phyloP scores from a whole-genome alignment of 2,113 vertebrate species.

The Motacilla alba region DNA sequence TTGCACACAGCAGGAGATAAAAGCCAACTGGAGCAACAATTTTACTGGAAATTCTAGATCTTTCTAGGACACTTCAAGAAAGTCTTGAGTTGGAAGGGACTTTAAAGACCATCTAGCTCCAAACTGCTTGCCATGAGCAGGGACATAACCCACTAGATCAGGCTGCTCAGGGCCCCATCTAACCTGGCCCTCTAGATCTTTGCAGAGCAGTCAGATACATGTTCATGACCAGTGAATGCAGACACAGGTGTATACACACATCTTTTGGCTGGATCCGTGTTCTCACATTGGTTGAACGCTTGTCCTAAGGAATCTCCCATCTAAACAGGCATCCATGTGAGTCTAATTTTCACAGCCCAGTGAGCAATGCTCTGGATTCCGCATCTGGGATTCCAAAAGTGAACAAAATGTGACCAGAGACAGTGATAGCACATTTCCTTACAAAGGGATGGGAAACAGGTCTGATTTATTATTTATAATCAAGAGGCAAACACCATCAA shows the following conservation, averaged over 20 bases:
- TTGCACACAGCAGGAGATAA: background rate
- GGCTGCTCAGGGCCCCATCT: background rate
- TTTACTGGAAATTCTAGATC: background rate
- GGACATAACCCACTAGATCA: background rate
- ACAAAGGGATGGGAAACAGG: background rate
- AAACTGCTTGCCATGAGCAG: background rate
- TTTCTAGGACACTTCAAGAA: background rate
- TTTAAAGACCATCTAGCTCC: background rate
- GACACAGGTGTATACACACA: too few species aligned
- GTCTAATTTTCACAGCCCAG: background rate
- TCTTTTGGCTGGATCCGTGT: background rate
- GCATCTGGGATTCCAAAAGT: background rate
- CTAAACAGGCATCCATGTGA: background rate
- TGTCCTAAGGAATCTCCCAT: background rate
- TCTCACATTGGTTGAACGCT: background rate
- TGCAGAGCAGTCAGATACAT: background rate
- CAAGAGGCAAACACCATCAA: background rate
- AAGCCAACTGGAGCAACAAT: background rate
- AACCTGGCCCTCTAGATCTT: background rate
- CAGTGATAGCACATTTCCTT: background rate
- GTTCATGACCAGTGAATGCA: background rate
- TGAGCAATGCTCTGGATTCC: background rate
- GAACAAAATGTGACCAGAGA: background rate
- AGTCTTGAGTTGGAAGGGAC: background rate
- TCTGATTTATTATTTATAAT: background rate